These are phyloP conservation scores for Corvus cornix DNA, from an alignment of 2,113 vertebrate species.

Conservation along the genomic window DNA sequence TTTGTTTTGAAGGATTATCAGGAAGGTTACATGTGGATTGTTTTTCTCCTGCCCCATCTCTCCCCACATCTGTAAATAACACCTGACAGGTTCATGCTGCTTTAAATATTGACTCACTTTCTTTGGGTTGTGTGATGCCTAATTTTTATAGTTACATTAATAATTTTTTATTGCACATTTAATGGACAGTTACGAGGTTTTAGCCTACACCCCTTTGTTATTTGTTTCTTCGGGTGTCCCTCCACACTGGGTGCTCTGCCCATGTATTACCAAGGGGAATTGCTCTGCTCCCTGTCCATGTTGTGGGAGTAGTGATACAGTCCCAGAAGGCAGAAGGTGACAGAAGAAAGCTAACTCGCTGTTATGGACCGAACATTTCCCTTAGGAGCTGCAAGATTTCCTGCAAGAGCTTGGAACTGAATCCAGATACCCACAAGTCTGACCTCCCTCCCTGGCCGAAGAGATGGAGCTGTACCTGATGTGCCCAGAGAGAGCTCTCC, in stretches of 20 bases:
- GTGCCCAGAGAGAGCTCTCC: neutral
- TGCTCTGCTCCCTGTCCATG: neutral
- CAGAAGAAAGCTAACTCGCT: neutral
- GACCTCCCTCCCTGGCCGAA: neutral
- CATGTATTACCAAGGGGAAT: neutral
- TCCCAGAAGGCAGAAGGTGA: neutral
- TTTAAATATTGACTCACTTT: neutral
- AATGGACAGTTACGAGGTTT: neutral
- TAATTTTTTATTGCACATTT: neutral
- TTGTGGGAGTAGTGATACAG: neutral
- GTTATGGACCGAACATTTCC: neutral
- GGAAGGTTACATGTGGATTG: neutral
- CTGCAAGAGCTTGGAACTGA: neutral
- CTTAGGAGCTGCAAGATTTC: neutral
- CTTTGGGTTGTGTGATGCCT: neutral
- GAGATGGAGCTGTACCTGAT: neutral
- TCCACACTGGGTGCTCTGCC: neutral
- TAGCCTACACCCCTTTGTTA: neutral
- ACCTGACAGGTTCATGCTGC: neutral
- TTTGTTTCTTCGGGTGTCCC: neutral
- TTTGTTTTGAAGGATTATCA: neutral
- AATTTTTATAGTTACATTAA: neutral
- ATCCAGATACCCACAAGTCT: neutral
- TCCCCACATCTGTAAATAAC: neutral
- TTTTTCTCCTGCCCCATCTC: neutral